Conservation (phyloP, 1,140 invertebrate genomes). For the Drosophila kikkawai region DNA sequence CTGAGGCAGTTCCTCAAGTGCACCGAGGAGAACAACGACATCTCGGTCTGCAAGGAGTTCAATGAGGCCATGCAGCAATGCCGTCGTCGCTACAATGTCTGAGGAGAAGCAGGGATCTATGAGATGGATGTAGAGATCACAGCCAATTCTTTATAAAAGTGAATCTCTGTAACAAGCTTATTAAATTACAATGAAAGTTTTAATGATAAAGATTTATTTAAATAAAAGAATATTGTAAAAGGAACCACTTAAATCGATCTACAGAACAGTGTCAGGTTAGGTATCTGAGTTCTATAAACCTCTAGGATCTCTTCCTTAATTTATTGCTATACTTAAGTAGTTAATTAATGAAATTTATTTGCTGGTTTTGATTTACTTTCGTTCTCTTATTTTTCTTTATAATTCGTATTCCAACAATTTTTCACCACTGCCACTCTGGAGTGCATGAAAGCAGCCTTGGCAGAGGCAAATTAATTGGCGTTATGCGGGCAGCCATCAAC, state of each 20-base stretch:
- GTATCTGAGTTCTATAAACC: background rate
- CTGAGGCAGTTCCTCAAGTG: constrained; percentile 95
- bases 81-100: constrained; percentile 86
- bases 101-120: background rate
- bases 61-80: constrained; percentile 96
- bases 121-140: background rate
- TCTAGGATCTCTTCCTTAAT: background rate
- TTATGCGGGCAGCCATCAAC: constrained; percentile 49
- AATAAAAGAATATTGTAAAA: background rate
- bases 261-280: background rate
- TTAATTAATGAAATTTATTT: background rate
- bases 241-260: background rate
- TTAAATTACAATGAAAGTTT: background rate
- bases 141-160: too few relatives aligned
- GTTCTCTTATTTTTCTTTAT: background rate
- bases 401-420: background rate
- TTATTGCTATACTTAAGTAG: background rate
- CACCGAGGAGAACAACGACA: constrained; percentile 92
- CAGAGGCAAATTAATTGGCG: constrained; percentile 46
- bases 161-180: background rate
- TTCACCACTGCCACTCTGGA: background rate
- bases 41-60: constrained; percentile 94
- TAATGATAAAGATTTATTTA: background rate
- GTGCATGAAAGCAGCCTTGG: constrained; percentile 1
- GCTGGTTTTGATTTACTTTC: background rate